A percentile compares a stretch with the other conserved stretches of the same genome.
Conservation (phyloP, 2,113 vertebrate species). For the Ondatra zibethicus region DNA sequence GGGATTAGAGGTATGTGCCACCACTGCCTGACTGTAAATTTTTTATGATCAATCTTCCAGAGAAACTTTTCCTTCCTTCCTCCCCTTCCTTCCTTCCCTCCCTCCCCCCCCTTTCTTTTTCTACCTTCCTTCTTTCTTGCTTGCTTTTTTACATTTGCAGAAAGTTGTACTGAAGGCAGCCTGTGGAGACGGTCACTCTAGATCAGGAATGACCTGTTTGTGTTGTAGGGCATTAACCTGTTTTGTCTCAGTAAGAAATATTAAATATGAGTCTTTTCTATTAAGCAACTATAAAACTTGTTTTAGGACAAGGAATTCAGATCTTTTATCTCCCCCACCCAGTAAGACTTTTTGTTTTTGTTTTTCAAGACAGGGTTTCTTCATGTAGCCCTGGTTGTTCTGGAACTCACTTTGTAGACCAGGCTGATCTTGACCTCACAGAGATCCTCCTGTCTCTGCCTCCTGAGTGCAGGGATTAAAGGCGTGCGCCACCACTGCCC, state of each 20-base stretch:
- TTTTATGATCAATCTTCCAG: neutral
- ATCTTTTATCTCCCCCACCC: neutral
- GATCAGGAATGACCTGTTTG: neutral
- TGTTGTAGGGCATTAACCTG: neutral
- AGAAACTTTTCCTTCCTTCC: neutral
- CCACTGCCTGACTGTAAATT: too few relatives aligned
- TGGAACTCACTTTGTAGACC: too few relatives aligned
- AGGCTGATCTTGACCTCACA: too few relatives aligned
- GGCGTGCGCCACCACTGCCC: too few relatives aligned
- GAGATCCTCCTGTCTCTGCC: too few relatives aligned
- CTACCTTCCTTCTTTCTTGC: neutral
- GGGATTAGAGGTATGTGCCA: neutral
- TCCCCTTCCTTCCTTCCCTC: rapidly evolving
- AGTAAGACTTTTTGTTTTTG: neutral
- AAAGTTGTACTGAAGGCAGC: neutral
- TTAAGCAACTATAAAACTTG: neutral
- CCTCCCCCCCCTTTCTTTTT: neutral
- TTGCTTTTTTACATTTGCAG: neutral
- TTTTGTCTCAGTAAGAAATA: neutral
- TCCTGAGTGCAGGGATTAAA: too few relatives aligned
- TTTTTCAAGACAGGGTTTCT: too few relatives aligned
- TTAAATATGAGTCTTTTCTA: neutral
- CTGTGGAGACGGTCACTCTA: neutral
- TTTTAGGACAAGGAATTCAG: neutral
- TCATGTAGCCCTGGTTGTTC: too few relatives aligned